A percentile compares a stretch with the other conserved stretches of the same genome.
phyloP scores from a whole-genome alignment of 2,888 invertebrate species.

The Elysia crispata region DNA sequence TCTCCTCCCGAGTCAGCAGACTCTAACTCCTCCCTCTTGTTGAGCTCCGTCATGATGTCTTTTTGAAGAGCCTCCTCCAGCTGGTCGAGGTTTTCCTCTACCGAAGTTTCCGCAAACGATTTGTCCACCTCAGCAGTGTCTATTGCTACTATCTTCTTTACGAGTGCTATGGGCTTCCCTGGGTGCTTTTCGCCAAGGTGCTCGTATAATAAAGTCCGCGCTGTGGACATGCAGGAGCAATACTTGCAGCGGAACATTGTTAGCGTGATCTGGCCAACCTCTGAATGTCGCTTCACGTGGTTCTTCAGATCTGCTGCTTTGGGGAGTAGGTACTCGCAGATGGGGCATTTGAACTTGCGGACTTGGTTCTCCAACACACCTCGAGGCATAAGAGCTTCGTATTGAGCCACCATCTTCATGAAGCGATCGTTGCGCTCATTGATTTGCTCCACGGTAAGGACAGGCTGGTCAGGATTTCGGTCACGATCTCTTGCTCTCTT shows the following conservation, averaged over 20 bases:
- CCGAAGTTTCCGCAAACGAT: constrained; percentile 55
- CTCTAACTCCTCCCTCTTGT: background rate
- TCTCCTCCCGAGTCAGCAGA: background rate
- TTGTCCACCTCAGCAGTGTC: constrained; percentile 55
- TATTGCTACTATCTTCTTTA: constrained; percentile 55
- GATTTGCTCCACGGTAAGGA: constrained; percentile 26
- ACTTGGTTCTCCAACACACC: constrained; percentile 51
- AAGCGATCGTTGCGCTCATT: constrained; percentile 44
- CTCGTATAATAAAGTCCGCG: constrained; percentile 54
- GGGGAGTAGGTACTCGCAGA: constrained; percentile 56
- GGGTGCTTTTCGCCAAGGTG: constrained; percentile 58
- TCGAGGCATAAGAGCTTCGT: constrained; percentile 38
- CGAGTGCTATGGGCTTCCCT: constrained; percentile 55
- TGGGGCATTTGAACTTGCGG: constrained; percentile 56
- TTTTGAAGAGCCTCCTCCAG: constrained; percentile 44
- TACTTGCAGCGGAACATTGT: constrained; percentile 56
- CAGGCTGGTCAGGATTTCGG: background rate
- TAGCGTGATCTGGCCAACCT: constrained; percentile 55
- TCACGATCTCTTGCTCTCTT: constrained; percentile 39
- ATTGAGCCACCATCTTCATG: constrained; percentile 37
- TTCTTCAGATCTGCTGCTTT: constrained; percentile 55
- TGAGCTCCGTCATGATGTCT: constrained; percentile 32
- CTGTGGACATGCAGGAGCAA: constrained; percentile 56
- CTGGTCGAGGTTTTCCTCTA: constrained; percentile 51
- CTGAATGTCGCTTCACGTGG: constrained; percentile 56